These are phyloP conservation scores for Dasysyrphus tricinctus DNA, from an alignment of 2,888 invertebrate species.

Conservation along the genomic window DNA sequence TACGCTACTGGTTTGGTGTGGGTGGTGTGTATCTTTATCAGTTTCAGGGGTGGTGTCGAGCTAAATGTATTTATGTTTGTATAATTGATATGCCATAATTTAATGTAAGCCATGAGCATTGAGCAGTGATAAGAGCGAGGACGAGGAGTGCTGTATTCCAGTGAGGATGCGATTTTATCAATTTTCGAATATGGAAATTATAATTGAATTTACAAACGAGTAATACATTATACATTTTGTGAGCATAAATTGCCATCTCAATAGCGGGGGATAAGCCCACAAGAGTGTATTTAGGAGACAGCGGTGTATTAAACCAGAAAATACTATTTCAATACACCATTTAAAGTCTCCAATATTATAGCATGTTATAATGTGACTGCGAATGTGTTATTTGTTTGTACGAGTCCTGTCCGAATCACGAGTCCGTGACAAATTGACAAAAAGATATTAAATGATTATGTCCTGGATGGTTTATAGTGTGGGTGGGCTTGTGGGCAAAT, in stretches of 20 bases:
- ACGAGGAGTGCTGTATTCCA: not conserved
- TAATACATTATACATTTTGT: slow-evolving; percentile 12
- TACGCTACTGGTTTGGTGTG: too few relatives aligned
- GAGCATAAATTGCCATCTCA: not conserved
- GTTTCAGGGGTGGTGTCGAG: slow-evolving; percentile 40
- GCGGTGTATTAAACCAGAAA: not conserved
- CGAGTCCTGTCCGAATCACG: slow-evolving; percentile 50
- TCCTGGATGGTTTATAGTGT: slow-evolving; percentile 43
- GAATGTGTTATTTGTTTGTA: slow-evolving; percentile 2
- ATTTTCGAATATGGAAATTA: slow-evolving; percentile 71
- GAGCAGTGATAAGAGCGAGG: not conserved
- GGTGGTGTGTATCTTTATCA: slow-evolving; percentile 11
- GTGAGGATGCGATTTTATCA: slow-evolving; percentile 46
- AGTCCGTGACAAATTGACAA: slow-evolving; percentile 69
- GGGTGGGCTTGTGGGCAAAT: slow-evolving; percentile 21
- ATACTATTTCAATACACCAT: slow-evolving; percentile 47
- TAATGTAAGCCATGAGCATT: slow-evolving; percentile 32
- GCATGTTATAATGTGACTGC: not conserved
- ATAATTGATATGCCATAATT: slow-evolving; percentile 71
- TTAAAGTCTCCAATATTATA: slow-evolving; percentile 41
- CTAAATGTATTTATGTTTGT: slow-evolving; percentile 52
- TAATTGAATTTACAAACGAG: slow-evolving; percentile 66
- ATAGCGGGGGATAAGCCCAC: not conserved
- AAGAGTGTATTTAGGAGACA: not conserved
- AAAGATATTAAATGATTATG: slow-evolving; percentile 71